Conservation (phyloP, 2,888 invertebrate genomes). For the Prosopocoilus inquinatus region DNA sequence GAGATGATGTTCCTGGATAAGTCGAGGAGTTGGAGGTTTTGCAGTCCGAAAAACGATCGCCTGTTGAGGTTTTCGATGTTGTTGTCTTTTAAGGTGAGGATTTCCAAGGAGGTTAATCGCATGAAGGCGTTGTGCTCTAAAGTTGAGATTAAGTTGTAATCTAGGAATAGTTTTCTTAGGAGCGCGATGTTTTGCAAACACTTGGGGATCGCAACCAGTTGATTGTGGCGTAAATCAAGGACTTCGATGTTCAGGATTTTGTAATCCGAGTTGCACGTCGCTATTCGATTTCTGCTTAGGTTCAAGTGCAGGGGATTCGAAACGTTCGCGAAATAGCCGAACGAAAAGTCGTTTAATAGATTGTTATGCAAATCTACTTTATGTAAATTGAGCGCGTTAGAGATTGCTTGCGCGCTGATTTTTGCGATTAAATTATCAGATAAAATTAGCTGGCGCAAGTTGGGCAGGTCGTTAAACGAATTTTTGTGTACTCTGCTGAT, state of each 20-base stretch:
- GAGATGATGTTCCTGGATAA: slow-evolving; percentile 73
- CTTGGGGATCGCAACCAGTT: slow-evolving; percentile 64
- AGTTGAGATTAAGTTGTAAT: slow-evolving; percentile 69
- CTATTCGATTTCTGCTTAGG: slow-evolving; percentile 69
- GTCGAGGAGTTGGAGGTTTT: slow-evolving; percentile 75
- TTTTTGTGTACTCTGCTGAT: slow-evolving; percentile 68
- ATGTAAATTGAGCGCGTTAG: slow-evolving; percentile 71
- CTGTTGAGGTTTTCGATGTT: slow-evolving; percentile 69
- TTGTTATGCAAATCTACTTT: slow-evolving; percentile 81
- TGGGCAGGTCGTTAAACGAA: slow-evolving; percentile 75
- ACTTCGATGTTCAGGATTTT: slow-evolving; percentile 62
- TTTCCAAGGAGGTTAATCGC: slow-evolving; percentile 67
- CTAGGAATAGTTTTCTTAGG: slow-evolving; percentile 67
- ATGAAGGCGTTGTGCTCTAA: slow-evolving; percentile 75
- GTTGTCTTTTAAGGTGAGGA: slow-evolving; percentile 72
- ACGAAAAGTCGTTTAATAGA: slow-evolving; percentile 65
- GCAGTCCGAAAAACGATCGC: slow-evolving; percentile 74
- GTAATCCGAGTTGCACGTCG: slow-evolving; percentile 50
- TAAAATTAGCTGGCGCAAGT: slow-evolving; percentile 77
- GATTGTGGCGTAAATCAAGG: slow-evolving; percentile 70
- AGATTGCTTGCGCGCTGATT: slow-evolving; percentile 72
- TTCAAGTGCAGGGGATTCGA: slow-evolving; percentile 73
- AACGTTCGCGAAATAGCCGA: slow-evolving; percentile 67
- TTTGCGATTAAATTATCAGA: slow-evolving; percentile 76
- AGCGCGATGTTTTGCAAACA: slow-evolving; percentile 66